phyloP scores from a whole-genome alignment of 1,140 invertebrate genomes.

The Dreissena rostriformis region DNA sequence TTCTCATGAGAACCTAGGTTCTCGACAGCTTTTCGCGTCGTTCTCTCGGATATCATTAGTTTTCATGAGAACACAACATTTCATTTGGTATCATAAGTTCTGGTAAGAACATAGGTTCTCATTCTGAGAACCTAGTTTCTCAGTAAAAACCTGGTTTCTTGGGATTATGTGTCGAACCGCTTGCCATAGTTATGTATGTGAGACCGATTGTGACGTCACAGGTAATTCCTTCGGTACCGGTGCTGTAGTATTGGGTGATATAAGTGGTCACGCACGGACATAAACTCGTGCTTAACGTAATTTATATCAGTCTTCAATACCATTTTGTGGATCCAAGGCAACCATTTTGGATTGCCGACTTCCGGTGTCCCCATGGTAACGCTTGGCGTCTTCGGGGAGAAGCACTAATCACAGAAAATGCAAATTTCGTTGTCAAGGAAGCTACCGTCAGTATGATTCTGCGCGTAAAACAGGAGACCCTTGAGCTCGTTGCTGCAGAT shows the following conservation, averaged over 20 bases:
- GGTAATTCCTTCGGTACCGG: slow-evolving; percentile 48
- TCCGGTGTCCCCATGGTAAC: slow-evolving; percentile 18
- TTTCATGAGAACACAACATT: too few species aligned
- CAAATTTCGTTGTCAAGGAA: slow-evolving; percentile 88
- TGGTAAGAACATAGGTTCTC: too few species aligned
- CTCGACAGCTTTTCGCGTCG: too few species aligned
- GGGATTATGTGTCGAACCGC: too few species aligned
- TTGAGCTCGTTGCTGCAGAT: slow-evolving; percentile 87
- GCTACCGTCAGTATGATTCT: slow-evolving; percentile 62
- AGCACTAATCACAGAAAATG: slow-evolving; percentile 84
- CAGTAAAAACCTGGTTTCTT: too few species aligned
- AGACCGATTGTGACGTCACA: slow-evolving; percentile 65
- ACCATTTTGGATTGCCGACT: slow-evolving; percentile 34
- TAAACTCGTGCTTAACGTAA: slow-evolving; percentile 47
- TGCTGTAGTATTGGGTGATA: slow-evolving; percentile 54
- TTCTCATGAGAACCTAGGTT: too few species aligned
- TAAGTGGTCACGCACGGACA: slow-evolving; percentile 63
- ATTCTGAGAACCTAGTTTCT: too few species aligned
- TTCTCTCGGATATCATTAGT: too few species aligned
- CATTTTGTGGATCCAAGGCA: slow-evolving; percentile 58
- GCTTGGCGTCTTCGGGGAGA: background rate
- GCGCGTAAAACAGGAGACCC: slow-evolving; percentile 86
- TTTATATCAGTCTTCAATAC: slow-evolving; percentile 23
- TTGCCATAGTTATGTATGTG: slow-evolving; percentile 63
- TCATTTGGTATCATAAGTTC: too few species aligned